Conservation (phyloP, 2,113 vertebrate genomes). For the Xerus inauris region DNA sequence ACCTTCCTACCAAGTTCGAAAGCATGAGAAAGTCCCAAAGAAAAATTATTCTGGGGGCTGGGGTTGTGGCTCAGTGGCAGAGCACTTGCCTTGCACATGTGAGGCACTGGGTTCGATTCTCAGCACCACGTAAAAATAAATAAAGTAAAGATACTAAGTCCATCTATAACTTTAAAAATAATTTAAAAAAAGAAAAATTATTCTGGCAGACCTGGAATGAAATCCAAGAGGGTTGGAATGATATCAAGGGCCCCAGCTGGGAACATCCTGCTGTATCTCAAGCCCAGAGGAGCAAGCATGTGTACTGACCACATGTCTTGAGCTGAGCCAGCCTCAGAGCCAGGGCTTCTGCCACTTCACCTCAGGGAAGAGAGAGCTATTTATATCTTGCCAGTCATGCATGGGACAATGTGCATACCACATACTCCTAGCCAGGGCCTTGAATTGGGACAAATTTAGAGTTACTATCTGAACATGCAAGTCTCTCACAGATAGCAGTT, state of each 20-base stretch:
- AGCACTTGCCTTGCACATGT: too few relatives aligned
- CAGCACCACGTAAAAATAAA: too few relatives aligned
- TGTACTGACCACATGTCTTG: constrained; percentile 51
- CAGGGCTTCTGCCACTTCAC: constrained; percentile 55
- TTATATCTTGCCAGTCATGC: constrained; percentile 64
- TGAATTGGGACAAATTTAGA: constrained; percentile 44
- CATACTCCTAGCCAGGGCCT: constrained; percentile 42
- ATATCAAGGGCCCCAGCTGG: constrained; percentile 68
- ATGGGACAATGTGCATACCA: constrained; percentile 49
- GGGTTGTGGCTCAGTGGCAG: too few relatives aligned
- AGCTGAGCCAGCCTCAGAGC: constrained; percentile 44
- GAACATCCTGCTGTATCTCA: constrained; percentile 49
- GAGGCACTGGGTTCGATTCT: too few relatives aligned
- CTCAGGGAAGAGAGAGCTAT: constrained; percentile 64
- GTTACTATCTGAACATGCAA: constrained; percentile 33
- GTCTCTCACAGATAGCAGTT: constrained; percentile 31
- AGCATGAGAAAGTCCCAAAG: constrained; percentile 12
- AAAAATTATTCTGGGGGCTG: constrained; percentile 46
- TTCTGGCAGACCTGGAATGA: constrained; percentile 47
- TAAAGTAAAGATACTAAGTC: too few relatives aligned
- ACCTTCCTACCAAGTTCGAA: neutral
- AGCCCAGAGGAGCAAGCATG: constrained; percentile 63
- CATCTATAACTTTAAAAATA: too few relatives aligned
- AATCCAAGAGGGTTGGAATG: constrained; percentile 59
- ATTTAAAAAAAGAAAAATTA: constrained; percentile 55